Base-by-base conservation (phyloP, 2,888 invertebrate genomes). In the Caenorhabditis doughertyi region DNA sequence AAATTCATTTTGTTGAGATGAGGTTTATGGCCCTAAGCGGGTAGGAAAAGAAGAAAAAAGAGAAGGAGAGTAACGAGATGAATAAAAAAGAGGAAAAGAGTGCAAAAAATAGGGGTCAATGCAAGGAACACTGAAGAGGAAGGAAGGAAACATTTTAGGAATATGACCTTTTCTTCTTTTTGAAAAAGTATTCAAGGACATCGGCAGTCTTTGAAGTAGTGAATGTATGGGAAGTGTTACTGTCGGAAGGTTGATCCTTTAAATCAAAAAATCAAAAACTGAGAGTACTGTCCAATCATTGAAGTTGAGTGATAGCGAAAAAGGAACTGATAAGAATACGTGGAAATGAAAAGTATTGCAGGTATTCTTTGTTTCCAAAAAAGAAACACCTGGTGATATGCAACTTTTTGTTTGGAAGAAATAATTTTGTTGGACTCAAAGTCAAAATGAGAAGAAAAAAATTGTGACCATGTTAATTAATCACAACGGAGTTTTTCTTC, bases 1-100 rank as follows among this genome's bases (percentile, higher is more conserved):
- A 64, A 64, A 64, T 64, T 64, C 64, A 64, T 64, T 64, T 44
- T 49, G 47, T 64, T 44, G 64, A 64, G 64, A 64, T 64, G 64
- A 47, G 64, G 64, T 64, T 64, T 64, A 64, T 64, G 47, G 44
- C 47, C 51, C 53, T 53, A 53, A 53, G 67, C 27, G 70, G 47
- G 44, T 55, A 18, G 18, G 27, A 35, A 27, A 23, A 18, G 47
- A 27, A 44, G 42, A 4, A 2, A 18, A 29, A 8, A 29, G 11
- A 21, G 23, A 23, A 53, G 4, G 42, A 42, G 42, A 35, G 60
- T 60, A 27, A 42, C 16, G 35, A 60, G 42, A 60, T 60, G 60
- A 60, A 62, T 16, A 32, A 51, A 51, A 51, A 35, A 35, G 32
- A 29, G 25, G 55, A 47, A 44, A 55, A 42, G 32, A 44, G 55